phyloP scores from a whole-genome alignment of 2,113 vertebrate genomes.

The Lophura nycthemera region DNA sequence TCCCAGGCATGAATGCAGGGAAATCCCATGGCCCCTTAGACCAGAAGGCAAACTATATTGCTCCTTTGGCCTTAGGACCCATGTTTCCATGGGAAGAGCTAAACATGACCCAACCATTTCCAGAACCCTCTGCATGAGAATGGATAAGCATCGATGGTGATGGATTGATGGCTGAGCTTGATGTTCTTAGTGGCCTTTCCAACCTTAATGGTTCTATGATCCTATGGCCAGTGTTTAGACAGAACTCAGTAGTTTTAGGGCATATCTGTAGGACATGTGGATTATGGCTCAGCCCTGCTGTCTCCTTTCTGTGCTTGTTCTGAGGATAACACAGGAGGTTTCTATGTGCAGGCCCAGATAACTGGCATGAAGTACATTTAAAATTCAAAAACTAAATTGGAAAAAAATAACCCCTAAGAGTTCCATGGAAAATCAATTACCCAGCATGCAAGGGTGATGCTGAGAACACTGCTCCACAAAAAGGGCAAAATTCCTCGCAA shows the following conservation, averaged over 20 bases:
- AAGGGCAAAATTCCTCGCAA: slow-evolving; percentile 46
- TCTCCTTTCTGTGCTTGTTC: background rate
- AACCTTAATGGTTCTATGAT: too few relatives aligned
- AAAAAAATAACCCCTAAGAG: background rate
- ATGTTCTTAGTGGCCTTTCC: too few relatives aligned
- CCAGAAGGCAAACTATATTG: background rate
- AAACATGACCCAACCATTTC: background rate
- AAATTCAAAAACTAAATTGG: slow-evolving; percentile 45
- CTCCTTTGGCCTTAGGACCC: background rate
- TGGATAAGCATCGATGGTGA: background rate
- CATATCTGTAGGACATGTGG: background rate
- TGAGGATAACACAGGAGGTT: background rate
- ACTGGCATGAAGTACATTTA: slow-evolving; percentile 33
- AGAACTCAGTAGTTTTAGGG: background rate
- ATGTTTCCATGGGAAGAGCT: background rate
- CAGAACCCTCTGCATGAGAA: background rate
- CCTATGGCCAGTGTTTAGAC: background rate
- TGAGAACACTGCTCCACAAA: background rate
- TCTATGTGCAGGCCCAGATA: background rate
- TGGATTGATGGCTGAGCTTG: too few relatives aligned
- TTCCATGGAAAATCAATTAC: slow-evolving; percentile 57
- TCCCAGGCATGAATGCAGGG: background rate
- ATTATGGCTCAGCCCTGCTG: background rate
- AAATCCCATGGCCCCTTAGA: background rate
- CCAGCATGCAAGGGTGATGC: background rate